A percentile compares a stretch with the other conserved stretches of the same genome.
Evolutionary conservation across 2,797 vertebrate species (phyloP).

Genomic region (Coendou prehensilis): DNA sequence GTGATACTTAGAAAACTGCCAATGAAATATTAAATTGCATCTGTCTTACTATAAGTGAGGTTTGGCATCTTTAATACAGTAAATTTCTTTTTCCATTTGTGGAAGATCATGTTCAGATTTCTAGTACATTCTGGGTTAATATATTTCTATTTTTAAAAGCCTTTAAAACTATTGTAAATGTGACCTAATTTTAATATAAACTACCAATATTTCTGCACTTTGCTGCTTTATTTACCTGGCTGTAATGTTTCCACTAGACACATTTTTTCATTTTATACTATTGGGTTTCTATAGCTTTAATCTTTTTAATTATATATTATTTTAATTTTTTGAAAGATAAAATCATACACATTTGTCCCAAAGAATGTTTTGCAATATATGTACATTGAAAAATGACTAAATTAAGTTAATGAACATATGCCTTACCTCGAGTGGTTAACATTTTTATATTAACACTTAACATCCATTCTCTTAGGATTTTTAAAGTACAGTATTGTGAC

Average conservation of each 20-base stretch:
- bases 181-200: conserved; percentile 23
- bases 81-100: conserved; percentile 32
- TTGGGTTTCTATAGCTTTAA: conserved; percentile 16
- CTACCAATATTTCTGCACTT: background rate
- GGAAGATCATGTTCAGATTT: conserved; percentile 8
- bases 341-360: background rate
- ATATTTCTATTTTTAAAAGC: background rate
- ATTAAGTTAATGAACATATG: background rate
- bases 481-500: background rate
- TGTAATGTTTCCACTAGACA: background rate
- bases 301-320: background rate
- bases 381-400: background rate
- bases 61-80: background rate
- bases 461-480: background rate
- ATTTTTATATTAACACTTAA: background rate
- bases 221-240: background rate
- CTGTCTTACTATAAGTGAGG: conserved; percentile 7
- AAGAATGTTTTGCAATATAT: background rate
- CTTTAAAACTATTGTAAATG: background rate
- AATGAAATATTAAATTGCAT: background rate
- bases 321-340: background rate
- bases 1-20: background rate
- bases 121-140: background rate
- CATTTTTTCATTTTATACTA: background rate
- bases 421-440: background rate